Base-by-base conservation (phyloP, 2,888 invertebrate genomes). In the Chelonus formosanus region DNA sequence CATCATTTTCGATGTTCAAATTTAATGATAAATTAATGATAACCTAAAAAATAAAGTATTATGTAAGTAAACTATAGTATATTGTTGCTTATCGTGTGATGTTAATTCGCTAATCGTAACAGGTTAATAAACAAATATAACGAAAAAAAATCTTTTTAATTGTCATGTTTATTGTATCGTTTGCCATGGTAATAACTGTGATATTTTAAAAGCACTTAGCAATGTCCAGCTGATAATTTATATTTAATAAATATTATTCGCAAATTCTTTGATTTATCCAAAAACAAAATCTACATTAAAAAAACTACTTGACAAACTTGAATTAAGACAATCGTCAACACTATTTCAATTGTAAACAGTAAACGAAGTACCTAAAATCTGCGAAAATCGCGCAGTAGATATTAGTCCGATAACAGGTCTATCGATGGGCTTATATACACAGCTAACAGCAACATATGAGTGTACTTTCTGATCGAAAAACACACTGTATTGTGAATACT, bases 351-450 rank as follows among this genome's bases (percentile, higher is more conserved):
- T 65, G 59, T 71, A 67, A 72, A 71, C 61, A 65, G 44, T 66
- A 61, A 63, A 57, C 62, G 65, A 69, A 67, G 68, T 72, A 71
- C 73, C 71, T 72, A 65, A 72, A 72, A 71, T 71, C 67, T 56
- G 69, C 69, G 69, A 73, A 74, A 76, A 73, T 73, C 73, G 73
- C 71, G 71, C 68, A 53, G 70, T 66, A 40, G 61, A 61, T 44
- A 56, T 57, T 43, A 44, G 48, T 65, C 70, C 60, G 74, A 72
- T 74, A 72, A 74, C 73, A 75, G 72, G 74, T 68, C 69, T 72
- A 71, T 75, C 68, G 71, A 76, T 74, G 74, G 71, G 20, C 20
- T 20, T 20, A 20, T 20, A 20, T 20, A 20, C 20, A 20, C 20
- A 20, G 20, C 20, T 20, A 20, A 1, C 1, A 20, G 2, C 20